phyloP scores from a whole-genome alignment of 1,140 invertebrate species.

The Charaxes varanes region DNA sequence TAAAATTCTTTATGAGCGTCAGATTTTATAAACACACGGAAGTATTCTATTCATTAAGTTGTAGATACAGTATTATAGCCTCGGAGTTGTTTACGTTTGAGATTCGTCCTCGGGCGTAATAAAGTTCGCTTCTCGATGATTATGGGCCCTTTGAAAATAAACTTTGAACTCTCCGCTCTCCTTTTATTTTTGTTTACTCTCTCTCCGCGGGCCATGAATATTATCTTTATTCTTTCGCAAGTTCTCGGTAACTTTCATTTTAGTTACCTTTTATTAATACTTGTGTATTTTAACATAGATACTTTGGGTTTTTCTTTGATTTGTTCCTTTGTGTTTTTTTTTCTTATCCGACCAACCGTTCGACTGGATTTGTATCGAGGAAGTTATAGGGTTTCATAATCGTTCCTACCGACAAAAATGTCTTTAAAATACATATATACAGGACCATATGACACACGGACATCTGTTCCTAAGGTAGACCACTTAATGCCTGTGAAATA shows the following conservation, averaged over 20 bases:
- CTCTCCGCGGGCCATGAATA: conserved; percentile 39
- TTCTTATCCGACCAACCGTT: too few relatives aligned
- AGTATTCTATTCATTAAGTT: conserved; percentile 36
- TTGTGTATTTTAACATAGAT: conserved; percentile 11
- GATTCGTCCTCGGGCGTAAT: conserved; percentile 41
- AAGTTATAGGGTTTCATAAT: too few relatives aligned
- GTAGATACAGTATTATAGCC: conserved; percentile 28
- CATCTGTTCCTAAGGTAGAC: too few relatives aligned
- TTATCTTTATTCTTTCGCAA: conserved; percentile 46
- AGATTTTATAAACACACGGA: conserved; percentile 3
- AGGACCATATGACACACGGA: too few relatives aligned
- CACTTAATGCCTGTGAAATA: too few relatives aligned
- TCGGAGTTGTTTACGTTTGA: conserved; percentile 40
- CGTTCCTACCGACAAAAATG: too few relatives aligned
- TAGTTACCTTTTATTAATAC: conserved; percentile 11
- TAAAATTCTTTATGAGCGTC: neutral
- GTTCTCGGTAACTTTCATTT: conserved; percentile 21
- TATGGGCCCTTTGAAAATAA: conserved; percentile 50
- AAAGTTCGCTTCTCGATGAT: conserved; percentile 52
- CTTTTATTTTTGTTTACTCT: conserved; percentile 58
- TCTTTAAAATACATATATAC: too few relatives aligned
- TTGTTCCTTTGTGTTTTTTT: conserved; percentile 4
- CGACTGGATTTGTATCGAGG: too few relatives aligned
- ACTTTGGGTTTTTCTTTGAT: neutral
- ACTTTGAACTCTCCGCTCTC: conserved; percentile 41